Conservation (phyloP, 2,113 vertebrate genomes). For the Urocolius indicus region DNA sequence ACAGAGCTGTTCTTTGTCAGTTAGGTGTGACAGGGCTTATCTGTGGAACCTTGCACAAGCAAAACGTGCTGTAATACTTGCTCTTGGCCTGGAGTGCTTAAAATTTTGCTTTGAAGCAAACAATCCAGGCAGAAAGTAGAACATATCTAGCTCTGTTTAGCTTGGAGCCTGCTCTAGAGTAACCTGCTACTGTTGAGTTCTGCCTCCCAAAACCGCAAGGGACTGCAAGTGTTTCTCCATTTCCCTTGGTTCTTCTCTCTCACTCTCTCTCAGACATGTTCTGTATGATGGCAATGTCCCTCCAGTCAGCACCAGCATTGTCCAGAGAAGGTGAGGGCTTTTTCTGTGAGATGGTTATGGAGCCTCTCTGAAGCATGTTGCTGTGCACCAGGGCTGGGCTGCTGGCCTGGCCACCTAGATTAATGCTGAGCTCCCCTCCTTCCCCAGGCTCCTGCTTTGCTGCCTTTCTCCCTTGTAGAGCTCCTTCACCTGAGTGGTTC, state of each 20-base stretch:
- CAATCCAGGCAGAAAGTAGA: background rate
- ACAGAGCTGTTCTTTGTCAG: background rate
- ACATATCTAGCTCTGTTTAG: slow-evolving; percentile 6
- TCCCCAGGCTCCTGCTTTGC: background rate
- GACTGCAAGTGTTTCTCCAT: background rate
- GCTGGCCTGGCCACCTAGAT: background rate
- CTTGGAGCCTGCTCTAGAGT: slow-evolving; percentile 29
- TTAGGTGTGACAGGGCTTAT: background rate
- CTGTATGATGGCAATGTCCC: background rate
- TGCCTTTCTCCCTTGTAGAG: background rate
- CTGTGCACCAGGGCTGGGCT: background rate
- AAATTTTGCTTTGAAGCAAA: background rate
- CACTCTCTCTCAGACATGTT: background rate
- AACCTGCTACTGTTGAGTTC: background rate
- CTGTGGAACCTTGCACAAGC: background rate
- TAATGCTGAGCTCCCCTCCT: background rate
- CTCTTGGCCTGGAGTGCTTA: background rate
- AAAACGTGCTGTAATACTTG: background rate
- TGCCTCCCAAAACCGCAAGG: background rate
- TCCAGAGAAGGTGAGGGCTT: background rate
- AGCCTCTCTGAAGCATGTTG: rapidly evolving
- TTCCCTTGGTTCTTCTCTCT: background rate
- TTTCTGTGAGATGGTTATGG: rapidly evolving
- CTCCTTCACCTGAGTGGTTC: background rate
- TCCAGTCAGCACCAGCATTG: background rate